Evolutionary conservation across 2,888 invertebrate genomes (phyloP), one percentile per base, ranked within the genome.

Genomic region (Hypsopygia costalis): DNA sequence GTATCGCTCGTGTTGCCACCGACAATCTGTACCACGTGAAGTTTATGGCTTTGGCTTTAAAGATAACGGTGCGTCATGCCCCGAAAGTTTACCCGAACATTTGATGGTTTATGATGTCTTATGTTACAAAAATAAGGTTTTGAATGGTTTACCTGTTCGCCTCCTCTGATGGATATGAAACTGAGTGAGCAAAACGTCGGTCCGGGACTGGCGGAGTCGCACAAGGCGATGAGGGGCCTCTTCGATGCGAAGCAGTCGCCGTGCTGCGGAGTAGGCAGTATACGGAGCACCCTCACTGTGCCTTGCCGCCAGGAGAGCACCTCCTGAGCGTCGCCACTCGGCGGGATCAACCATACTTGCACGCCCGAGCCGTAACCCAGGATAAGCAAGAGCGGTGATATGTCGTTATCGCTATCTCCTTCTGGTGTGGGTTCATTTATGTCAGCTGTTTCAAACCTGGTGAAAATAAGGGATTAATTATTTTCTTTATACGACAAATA

Each of bases 281-380:
- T 90, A 74, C 95, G 93, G 51, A 98, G 90, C 40, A 58, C 97
- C 91, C 94, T 72, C 34, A 98, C 96, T 48, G 94, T 93, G 38
- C 98, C 97, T 79, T 98, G 97, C 37, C 97, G 91, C 94, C 98
- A 97, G 1, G 98, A 98, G 44, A 99, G 81, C 16, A 98, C 95
- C 81, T 98, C 98, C 46, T 95, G 94, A 1, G 98, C 98, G 73
- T 98, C 98, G 11, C 98, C 98, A 58, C 93, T 95, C 6, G 95
- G 94, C 9, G 94, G 93, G 47, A 97, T 92, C 39, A 94, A 91
- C 97, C 97, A 97, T 32, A 96, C 94, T 93, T 96, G 80, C 12
- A 86, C 83, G 21, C 76, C 87, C 0, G 87, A 71, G 12, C 88
- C 88, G 45, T 88, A 88, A 36, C 87, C 99, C 43, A 99, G 87